Conservation (phyloP, 1,140 invertebrate genomes). For the Oedothorax gibbosus region DNA sequence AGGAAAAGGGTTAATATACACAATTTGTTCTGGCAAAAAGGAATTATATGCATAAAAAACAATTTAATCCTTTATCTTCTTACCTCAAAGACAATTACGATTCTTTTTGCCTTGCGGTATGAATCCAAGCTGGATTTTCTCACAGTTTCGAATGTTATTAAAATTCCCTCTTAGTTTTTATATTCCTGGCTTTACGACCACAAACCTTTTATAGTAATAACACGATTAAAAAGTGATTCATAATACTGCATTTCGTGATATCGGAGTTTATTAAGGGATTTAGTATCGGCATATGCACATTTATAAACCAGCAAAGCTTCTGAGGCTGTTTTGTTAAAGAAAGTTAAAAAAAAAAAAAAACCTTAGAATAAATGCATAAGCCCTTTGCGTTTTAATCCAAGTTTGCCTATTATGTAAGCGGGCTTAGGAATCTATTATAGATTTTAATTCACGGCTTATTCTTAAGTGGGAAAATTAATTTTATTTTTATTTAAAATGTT, state of each 20-base stretch:
- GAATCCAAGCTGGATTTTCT: constrained; percentile 1
- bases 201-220: constrained; percentile 20
- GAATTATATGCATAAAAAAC: too few relatives aligned
- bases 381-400: background rate
- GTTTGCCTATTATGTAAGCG: constrained; percentile 3
- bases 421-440: background rate
- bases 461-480: too few relatives aligned
- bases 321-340: constrained; percentile 19
- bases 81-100: too few relatives aligned
- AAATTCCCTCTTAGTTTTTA: background rate
- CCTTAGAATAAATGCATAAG: background rate
- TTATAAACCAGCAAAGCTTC: background rate
- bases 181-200: constrained; percentile 28
- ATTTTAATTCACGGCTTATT: too few relatives aligned
- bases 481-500: too few relatives aligned
- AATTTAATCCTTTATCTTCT: too few relatives aligned
- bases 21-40: too few relatives aligned
- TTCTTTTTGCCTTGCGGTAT: too few relatives aligned
- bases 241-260: constrained; percentile 30
- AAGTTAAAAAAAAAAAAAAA: too few relatives aligned
- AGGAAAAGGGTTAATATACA: too few relatives aligned
- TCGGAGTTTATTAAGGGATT: constrained; percentile 25
- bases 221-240: constrained; percentile 47
- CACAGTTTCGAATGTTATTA: constrained; percentile 27
- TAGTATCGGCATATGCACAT: background rate